A percentile compares a stretch with the other conserved stretches of the same genome.
These are phyloP conservation scores for Oriolus oriolus DNA, from an alignment of 2,113 vertebrate species.

Conservation along the genomic window DNA sequence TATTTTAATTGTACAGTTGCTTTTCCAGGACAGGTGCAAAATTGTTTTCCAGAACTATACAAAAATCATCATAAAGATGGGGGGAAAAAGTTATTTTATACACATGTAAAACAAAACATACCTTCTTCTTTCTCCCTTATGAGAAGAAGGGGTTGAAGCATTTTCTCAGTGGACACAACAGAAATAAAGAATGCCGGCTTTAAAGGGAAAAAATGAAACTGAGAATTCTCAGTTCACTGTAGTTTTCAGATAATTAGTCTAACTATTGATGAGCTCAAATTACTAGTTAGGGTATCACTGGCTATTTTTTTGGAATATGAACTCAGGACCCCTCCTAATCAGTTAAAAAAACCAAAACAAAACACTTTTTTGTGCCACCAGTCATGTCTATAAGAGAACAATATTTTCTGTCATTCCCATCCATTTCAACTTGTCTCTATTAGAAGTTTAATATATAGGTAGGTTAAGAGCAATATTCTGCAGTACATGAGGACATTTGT, in stretches of 20 bases:
- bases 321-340: not conserved
- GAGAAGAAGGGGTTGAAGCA: not conserved
- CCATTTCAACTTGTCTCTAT: constrained; percentile 57
- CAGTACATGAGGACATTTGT: not conserved
- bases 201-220: not conserved
- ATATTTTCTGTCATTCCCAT: constrained; percentile 53
- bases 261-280: constrained; percentile 73
- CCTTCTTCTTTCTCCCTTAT: not conserved
- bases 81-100: not conserved
- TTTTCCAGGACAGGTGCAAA: not conserved
- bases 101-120: not conserved
- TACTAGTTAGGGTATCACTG: constrained; percentile 67
- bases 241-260: constrained; percentile 70
- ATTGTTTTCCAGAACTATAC: not conserved
- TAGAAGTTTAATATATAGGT: not conserved
- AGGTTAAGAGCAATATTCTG: not conserved
- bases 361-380: constrained; percentile 58
- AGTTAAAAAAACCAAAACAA: not conserved
- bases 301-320: constrained; percentile 66
- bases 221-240: not conserved
- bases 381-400: constrained; percentile 63
- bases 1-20: not conserved
- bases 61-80: not conserved
- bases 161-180: not conserved
- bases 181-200: not conserved